These are phyloP conservation scores for Gymnocheta viridis DNA, from an alignment of 2,888 invertebrate species.

Conservation along the genomic window DNA sequence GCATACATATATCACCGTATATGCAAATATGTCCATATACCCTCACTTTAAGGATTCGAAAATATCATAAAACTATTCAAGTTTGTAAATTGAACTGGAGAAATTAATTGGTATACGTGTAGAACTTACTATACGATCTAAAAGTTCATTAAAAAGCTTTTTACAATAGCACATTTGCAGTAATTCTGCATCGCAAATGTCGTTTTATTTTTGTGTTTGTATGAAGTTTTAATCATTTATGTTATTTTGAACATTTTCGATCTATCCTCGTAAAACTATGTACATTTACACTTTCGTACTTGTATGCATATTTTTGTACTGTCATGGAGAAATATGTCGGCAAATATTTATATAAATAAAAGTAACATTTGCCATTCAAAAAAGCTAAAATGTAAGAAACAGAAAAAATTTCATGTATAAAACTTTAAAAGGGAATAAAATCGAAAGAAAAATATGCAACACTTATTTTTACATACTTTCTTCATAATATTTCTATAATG, in stretches of 20 bases:
- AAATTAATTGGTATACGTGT: too few species aligned
- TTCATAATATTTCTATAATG: background rate
- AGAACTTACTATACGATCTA: too few species aligned
- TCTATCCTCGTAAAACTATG: background rate
- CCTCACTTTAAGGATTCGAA: too few species aligned
- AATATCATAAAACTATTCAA: too few species aligned
- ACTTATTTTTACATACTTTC: background rate
- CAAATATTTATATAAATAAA: conserved; percentile 37
- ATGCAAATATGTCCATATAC: too few species aligned
- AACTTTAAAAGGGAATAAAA: background rate
- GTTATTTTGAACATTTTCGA: background rate
- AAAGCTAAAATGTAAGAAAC: conserved; percentile 28
- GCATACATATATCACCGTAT: too few species aligned
- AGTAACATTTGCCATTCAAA: conserved; percentile 25
- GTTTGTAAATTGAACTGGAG: too few species aligned
- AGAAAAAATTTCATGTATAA: conserved; percentile 1
- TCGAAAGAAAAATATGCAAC: conserved; percentile 30
- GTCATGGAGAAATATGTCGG: conserved; percentile 47
- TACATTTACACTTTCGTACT: background rate
- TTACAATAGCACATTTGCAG: too few species aligned
- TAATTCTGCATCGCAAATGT: too few species aligned
- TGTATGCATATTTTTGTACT: background rate
- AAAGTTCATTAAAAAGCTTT: too few species aligned
- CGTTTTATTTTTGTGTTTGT: too few species aligned
- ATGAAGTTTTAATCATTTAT: too few species aligned